Evolutionary conservation across 2,113 vertebrate species (phyloP).

Genomic region (Chloropsis hardwickii): DNA sequence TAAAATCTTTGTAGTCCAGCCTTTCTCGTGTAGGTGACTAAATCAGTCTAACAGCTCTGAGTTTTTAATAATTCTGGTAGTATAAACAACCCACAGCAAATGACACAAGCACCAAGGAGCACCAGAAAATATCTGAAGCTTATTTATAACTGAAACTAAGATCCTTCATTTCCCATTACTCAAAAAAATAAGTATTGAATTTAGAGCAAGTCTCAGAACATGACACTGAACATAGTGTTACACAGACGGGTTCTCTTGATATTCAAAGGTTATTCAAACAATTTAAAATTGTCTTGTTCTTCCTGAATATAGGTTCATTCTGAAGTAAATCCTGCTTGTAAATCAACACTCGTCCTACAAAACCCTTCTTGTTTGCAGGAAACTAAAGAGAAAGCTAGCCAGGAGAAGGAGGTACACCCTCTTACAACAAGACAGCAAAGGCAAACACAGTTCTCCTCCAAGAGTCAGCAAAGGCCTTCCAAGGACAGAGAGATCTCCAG

Average conservation of each 20-base stretch:
- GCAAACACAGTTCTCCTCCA: background rate
- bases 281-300: background rate
- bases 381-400: background rate
- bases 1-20: background rate
- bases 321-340: background rate
- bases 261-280: background rate
- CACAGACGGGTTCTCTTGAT: background rate
- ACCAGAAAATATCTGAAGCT: background rate
- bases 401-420: background rate
- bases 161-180: background rate
- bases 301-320: background rate
- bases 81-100: background rate
- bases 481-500: background rate
- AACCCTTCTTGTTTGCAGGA: background rate
- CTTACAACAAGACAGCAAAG: background rate
- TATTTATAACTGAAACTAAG: background rate
- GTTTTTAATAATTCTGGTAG: background rate
- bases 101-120: background rate
- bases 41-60: background rate
- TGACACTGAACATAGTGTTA: background rate
- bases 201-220: background rate
- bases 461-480: background rate
- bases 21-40: background rate
- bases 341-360: background rate
- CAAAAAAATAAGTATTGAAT: background rate